Conservation (phyloP, 2,888 invertebrate genomes). For the Hyposoter didymator region DNA sequence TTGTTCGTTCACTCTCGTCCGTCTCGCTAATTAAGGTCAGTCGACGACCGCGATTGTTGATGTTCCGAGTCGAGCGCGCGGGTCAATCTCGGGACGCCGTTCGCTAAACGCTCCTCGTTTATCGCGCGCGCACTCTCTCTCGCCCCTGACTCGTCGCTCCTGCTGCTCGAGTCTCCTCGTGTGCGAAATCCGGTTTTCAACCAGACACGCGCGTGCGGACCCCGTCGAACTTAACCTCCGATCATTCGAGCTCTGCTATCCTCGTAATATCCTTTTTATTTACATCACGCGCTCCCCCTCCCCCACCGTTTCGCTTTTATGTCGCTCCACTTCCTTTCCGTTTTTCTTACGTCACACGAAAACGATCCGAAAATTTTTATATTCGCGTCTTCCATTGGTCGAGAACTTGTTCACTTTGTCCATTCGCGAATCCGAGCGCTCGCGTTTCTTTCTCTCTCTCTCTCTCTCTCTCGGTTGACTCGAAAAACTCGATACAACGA, state of each 20-base stretch:
- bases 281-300: neutral
- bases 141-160: conserved; percentile 11
- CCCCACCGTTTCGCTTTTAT: neutral
- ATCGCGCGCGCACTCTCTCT: neutral
- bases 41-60: conserved; percentile 37
- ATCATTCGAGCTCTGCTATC: conserved; percentile 9
- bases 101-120: conserved; percentile 23
- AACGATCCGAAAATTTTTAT: neutral
- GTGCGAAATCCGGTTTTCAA: conserved; percentile 39
- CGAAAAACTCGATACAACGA: neutral
- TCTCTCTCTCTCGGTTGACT: neutral
- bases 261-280: conserved; percentile 14
- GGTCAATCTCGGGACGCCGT: conserved; percentile 29
- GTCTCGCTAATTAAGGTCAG: conserved; percentile 61
- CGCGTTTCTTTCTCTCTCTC: neutral
- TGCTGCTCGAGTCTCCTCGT: conserved; percentile 7
- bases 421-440: neutral
- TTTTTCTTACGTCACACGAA: neutral
- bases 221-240: conserved; percentile 2
- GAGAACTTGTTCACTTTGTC: too few species aligned
- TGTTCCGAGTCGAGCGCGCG: conserved; percentile 34
- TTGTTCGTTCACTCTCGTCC: conserved; percentile 8
- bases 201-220: conserved; percentile 20
- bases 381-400: too few species aligned
- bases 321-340: neutral